Evolutionary conservation across 2,888 invertebrate species (phyloP).

Genomic region (Empis stercorea): DNA sequence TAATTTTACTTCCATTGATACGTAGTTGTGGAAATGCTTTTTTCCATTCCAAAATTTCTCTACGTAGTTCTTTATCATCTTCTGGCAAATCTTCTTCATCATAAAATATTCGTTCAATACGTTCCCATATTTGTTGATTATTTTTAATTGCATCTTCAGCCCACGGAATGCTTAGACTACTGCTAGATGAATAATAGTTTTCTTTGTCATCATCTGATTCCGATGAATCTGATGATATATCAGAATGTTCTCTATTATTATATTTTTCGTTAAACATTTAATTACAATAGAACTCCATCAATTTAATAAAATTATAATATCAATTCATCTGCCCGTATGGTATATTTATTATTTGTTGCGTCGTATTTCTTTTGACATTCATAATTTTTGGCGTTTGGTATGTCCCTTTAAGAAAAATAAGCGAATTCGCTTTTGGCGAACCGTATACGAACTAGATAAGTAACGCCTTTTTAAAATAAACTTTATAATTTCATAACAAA

Average conservation of each 20-base stretch:
- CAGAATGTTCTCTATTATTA: neutral
- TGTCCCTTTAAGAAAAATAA: too few species aligned
- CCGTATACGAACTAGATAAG: too few species aligned
- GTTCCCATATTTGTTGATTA: constrained; percentile 34
- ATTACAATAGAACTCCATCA: too few species aligned
- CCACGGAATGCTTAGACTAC: constrained; percentile 36
- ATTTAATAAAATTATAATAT: too few species aligned
- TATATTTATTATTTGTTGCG: too few species aligned
- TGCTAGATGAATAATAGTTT: constrained; percentile 18
- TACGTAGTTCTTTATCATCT: constrained; percentile 24
- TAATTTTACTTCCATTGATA: too few species aligned
- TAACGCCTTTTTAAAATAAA: too few species aligned
- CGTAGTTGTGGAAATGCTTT: constrained; percentile 26
- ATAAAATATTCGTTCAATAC: constrained; percentile 29
- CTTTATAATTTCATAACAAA: too few species aligned
- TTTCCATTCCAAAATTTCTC: constrained; percentile 34
- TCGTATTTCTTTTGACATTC: too few species aligned
- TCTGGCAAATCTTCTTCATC: constrained; percentile 24
- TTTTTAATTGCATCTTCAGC: constrained; percentile 36
- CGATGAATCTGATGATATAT: constrained; percentile 7
- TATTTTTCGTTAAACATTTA: neutral
- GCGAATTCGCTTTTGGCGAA: too few species aligned
- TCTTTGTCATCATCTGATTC: constrained; percentile 5
- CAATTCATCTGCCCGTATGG: too few species aligned
- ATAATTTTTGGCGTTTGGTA: too few species aligned